These are phyloP conservation scores for Minunthozetes semirufus DNA, from an alignment of 2,888 invertebrate genomes.

Conservation along the genomic window DNA sequence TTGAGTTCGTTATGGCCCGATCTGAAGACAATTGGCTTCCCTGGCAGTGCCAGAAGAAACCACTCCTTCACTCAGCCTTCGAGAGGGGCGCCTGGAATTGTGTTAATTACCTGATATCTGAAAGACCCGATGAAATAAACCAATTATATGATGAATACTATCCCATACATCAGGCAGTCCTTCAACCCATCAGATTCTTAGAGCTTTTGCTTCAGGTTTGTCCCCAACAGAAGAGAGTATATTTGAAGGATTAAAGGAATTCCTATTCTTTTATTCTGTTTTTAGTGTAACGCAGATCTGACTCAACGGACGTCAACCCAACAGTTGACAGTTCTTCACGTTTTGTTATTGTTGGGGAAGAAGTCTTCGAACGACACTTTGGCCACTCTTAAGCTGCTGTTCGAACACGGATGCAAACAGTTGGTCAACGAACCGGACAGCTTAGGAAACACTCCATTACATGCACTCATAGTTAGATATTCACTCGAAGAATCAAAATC, in stretches of 20 bases:
- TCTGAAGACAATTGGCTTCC: conserved; percentile 63
- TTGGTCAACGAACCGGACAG: conserved; percentile 65
- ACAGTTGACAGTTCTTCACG: conserved; percentile 58
- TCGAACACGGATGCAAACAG: conserved; percentile 65
- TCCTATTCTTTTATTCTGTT: background rate
- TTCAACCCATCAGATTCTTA: conserved; percentile 64
- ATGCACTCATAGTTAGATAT: conserved; percentile 57
- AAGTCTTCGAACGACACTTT: conserved; percentile 65
- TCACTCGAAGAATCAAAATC: conserved; percentile 61
- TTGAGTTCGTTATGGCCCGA: conserved; percentile 60
- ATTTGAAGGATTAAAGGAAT: background rate
- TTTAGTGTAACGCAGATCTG: conserved; percentile 60
- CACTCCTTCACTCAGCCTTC: conserved; percentile 62
- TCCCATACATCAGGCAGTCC: conserved; percentile 66
- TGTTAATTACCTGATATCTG: conserved; percentile 60
- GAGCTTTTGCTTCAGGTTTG: conserved; percentile 47
- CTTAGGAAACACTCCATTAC: conserved; percentile 65
- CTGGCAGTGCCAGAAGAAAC: conserved; percentile 51
- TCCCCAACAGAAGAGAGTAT: background rate
- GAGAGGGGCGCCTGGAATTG: conserved; percentile 66
- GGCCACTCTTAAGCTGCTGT: conserved; percentile 60
- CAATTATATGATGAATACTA: conserved; percentile 67
- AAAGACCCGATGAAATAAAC: conserved; percentile 58
- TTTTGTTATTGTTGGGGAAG: conserved; percentile 59
- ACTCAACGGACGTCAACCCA: conserved; percentile 63